A percentile compares a stretch with the other conserved stretches of the same genome.
These are phyloP conservation scores for Callocephalon fimbriatum DNA, from an alignment of 2,113 vertebrate genomes.

Conservation along the genomic window DNA sequence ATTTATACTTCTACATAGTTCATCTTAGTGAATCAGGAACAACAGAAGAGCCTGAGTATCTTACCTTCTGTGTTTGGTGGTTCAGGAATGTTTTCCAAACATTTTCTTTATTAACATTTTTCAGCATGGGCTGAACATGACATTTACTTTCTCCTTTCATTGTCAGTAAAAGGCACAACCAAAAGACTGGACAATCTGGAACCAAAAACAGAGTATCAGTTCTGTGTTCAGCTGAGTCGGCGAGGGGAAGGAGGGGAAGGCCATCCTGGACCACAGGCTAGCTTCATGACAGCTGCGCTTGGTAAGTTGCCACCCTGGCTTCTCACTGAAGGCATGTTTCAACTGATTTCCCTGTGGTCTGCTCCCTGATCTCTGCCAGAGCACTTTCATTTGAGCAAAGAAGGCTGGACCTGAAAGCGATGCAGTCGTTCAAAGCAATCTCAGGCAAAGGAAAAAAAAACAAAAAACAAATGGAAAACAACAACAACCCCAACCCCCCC, in stretches of 20 bases:
- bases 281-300: conserved; percentile 82
- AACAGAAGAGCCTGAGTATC: not conserved
- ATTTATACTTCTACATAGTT: not conserved
- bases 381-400: not conserved
- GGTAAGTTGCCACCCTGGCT: conserved; percentile 64
- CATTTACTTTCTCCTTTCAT: conserved; percentile 38
- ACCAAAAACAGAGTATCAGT: conserved; percentile 84
- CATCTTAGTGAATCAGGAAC: not conserved
- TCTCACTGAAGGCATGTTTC: not conserved
- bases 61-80: not conserved
- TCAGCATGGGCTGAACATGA: not conserved
- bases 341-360: not conserved
- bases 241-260: conserved; percentile 83
- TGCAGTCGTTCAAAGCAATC: not conserved
- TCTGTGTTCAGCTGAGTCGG: conserved; percentile 83
- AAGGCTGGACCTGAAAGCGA: not conserved
- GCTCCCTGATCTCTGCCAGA: not conserved
- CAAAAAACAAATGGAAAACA: not conserved
- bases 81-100: not conserved
- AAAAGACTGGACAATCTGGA: conserved; percentile 81
- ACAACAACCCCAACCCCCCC: too few relatives aligned
- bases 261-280: conserved; percentile 81
- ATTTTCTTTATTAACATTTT: not conserved
- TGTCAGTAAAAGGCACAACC: conserved; percentile 76
- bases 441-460: not conserved